Conservation (phyloP, 2,888 invertebrate species). For the Coenonympha arcania region DNA sequence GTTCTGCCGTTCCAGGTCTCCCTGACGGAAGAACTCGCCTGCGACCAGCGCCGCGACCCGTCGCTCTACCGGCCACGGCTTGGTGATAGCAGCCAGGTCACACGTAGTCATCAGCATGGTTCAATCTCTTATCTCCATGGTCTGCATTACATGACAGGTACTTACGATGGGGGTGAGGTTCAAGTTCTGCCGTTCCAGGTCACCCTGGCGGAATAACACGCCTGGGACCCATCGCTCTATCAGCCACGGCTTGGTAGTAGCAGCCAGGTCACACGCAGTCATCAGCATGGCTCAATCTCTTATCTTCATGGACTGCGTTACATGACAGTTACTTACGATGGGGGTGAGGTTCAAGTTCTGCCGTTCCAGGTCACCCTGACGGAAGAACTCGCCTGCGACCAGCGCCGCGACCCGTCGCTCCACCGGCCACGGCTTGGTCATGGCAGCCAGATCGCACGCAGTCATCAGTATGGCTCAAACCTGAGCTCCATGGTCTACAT, state of each 20-base stretch:
- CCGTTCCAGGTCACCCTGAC: too few relatives aligned
- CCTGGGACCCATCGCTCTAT: too few relatives aligned
- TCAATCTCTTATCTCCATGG: neutral
- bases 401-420: too few relatives aligned
- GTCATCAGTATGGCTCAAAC: constrained; percentile 62
- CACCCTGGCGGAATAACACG: constrained; percentile 36
- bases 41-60: constrained; percentile 94
- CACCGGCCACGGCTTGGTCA: neutral
- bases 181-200: constrained; percentile 49
- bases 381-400: too few relatives aligned
- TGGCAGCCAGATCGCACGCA: neutral
- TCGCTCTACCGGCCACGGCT: neutral
- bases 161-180: constrained; percentile 93
- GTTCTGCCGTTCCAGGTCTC: constrained; percentile 19
- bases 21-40: too few relatives aligned
- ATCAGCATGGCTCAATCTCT: neutral
- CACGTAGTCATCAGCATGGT: neutral
- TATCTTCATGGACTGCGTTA: too few relatives aligned
- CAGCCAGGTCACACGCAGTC: constrained; percentile 58
- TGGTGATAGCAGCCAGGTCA: neutral
- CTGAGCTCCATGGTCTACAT: too few relatives aligned
- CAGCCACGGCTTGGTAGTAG: neutral
- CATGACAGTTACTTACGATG: constrained; percentile 79
- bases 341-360: constrained; percentile 92
- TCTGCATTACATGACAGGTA: constrained; percentile 28